These are phyloP conservation scores for Amaurobius ferox DNA, from an alignment of 2,888 invertebrate species.

Conservation along the genomic window DNA sequence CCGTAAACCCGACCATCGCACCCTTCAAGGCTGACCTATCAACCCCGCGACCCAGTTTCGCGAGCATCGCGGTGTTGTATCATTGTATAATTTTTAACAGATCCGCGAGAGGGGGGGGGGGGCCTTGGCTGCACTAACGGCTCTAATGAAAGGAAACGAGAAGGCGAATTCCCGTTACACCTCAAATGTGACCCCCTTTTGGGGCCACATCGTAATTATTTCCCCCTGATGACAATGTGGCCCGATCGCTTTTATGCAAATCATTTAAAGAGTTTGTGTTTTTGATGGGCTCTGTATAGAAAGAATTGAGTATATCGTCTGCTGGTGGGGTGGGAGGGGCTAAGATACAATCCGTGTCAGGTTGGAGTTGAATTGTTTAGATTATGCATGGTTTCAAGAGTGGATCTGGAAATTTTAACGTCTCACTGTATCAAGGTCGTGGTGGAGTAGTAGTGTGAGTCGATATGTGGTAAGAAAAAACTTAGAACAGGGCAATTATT, in stretches of 20 bases:
- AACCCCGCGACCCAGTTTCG: constrained; percentile 41
- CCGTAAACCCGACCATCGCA: constrained; percentile 21
- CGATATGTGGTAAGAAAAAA: too few relatives aligned
- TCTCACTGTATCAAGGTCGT: too few relatives aligned
- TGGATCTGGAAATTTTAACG: too few relatives aligned
- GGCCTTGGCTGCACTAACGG: neutral
- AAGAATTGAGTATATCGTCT: too few relatives aligned
- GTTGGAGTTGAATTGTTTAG: too few relatives aligned
- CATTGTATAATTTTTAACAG: constrained; percentile 42
- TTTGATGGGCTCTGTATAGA: too few relatives aligned
- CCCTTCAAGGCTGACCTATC: constrained; percentile 46
- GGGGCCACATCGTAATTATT: constrained; percentile 19
- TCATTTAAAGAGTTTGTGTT: neutral
- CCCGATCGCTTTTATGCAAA: constrained; percentile 37
- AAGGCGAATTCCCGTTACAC: constrained; percentile 37
- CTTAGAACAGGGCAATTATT: too few relatives aligned
- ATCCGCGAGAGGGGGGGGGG: constrained; percentile 13
- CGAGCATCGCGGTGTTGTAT: neutral
- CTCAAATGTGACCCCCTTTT: constrained; percentile 46
- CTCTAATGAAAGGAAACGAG: constrained; percentile 33
- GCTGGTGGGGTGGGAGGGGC: too few relatives aligned
- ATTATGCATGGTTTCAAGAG: too few relatives aligned
- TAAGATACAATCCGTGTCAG: too few relatives aligned
- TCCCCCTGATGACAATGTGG: constrained; percentile 14
- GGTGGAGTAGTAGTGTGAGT: too few relatives aligned